Conservation (phyloP, 1,140 invertebrate species). For the Zaprionus africanus region DNA sequence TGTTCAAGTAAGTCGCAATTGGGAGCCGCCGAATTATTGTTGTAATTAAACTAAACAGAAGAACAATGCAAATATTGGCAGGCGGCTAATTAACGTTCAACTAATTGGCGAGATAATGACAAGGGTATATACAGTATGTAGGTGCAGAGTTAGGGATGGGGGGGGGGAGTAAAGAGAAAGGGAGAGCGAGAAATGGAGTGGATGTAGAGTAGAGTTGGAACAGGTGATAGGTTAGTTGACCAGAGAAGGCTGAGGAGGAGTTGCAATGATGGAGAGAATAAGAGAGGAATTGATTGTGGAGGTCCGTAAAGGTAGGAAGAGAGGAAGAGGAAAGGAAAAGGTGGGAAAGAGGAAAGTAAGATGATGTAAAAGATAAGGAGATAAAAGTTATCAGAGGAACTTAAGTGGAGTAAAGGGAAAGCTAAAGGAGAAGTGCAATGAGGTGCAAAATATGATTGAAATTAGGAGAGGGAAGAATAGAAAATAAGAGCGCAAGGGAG, state of each 20-base stretch:
- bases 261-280: neutral
- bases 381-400: neutral
- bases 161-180: neutral
- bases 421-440: neutral
- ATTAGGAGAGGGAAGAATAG: neutral
- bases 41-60: slow-evolving; percentile 49
- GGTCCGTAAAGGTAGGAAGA: no score
- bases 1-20: slow-evolving; percentile 43
- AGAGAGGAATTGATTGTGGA: neutral
- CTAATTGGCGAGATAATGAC: slow-evolving; percentile 69
- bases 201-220: neutral
- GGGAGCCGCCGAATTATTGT: slow-evolving; percentile 41
- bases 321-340: no score
- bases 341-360: neutral
- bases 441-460: neutral
- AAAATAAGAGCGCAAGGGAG: neutral
- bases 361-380: neutral
- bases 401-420: neutral
- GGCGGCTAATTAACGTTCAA: slow-evolving; percentile 57
- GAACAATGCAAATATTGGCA: slow-evolving; percentile 63
- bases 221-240: neutral
- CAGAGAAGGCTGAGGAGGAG: neutral
- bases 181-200: neutral
- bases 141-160: neutral
- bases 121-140: slow-evolving; percentile 29